These are phyloP conservation scores for Caenorhabditis drosophilae DNA, from an alignment of 2,888 invertebrate genomes.

Conservation along the genomic window DNA sequence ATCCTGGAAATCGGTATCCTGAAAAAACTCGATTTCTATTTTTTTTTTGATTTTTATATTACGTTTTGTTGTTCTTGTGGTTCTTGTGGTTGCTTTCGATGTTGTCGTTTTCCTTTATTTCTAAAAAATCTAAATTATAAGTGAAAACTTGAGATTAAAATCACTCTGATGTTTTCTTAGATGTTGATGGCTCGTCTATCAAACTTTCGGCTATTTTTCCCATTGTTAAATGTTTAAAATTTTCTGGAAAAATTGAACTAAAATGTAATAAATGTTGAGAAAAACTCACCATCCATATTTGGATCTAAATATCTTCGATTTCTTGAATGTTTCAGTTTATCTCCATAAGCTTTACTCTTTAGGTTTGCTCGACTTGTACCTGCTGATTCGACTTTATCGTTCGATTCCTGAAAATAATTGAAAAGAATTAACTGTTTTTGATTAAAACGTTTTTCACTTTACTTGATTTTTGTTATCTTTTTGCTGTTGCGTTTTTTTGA, in stretches of 20 bases:
- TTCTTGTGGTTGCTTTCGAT: neutral
- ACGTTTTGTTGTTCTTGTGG: neutral
- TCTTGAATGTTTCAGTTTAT: conserved; percentile 27
- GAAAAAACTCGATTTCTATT: no score
- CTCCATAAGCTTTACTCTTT: conserved; percentile 26
- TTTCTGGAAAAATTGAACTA: conserved; percentile 6
- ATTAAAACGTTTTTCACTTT: no score
- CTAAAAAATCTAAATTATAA: no score
- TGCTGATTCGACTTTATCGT: conserved; percentile 1
- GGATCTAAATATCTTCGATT: conserved; percentile 44
- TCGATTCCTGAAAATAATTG: neutral
- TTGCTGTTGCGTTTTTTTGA: conserved; percentile 3
- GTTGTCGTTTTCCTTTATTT: neutral
- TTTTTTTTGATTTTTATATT: neutral
- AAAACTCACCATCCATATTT: conserved; percentile 27
- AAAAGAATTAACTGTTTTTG: no score
- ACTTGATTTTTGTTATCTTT: no score
- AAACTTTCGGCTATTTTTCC: conserved; percentile 16
- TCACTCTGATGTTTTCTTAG: no score
- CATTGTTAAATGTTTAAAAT: conserved; percentile 19
- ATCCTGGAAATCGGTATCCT: no score
- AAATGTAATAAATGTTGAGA: neutral
- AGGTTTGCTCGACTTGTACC: conserved; percentile 16
- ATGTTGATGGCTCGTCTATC: conserved; percentile 10
- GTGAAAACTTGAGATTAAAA: no score